Conservation (phyloP, 2,797 vertebrate species). For the Podarcis siculus region DNA sequence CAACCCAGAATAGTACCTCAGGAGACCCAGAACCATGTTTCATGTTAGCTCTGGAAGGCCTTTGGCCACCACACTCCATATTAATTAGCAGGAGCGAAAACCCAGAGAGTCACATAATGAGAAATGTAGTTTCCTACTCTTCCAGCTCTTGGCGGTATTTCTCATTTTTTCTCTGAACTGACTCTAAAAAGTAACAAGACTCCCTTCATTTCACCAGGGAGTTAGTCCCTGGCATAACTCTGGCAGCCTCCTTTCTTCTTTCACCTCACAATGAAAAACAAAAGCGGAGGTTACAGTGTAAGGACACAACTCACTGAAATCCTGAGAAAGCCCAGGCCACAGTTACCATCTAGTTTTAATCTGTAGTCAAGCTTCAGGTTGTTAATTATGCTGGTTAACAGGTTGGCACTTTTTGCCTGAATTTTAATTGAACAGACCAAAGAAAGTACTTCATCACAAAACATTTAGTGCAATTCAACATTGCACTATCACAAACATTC, state of each 20-base stretch:
- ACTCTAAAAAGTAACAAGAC: neutral
- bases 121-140: neutral
- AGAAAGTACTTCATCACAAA: too few species aligned
- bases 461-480: too few species aligned
- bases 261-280: neutral
- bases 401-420: neutral
- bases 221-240: neutral
- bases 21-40: too few species aligned
- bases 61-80: neutral
- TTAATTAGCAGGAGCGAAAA: neutral
- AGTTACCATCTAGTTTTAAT: neutral
- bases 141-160: neutral
- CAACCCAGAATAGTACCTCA: neutral
- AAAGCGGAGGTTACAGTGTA: neutral
- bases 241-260: neutral
- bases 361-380: neutral
- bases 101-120: neutral
- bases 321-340: neutral
- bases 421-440: too few species aligned
- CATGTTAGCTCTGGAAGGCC: neutral
- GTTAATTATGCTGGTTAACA: neutral
- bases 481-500: too few species aligned
- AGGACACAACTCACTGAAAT: neutral
- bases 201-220: neutral
- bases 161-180: neutral